Evolutionary conservation across 2,113 vertebrate genomes (phyloP).

Genomic region (Scytalopus superciliaris): DNA sequence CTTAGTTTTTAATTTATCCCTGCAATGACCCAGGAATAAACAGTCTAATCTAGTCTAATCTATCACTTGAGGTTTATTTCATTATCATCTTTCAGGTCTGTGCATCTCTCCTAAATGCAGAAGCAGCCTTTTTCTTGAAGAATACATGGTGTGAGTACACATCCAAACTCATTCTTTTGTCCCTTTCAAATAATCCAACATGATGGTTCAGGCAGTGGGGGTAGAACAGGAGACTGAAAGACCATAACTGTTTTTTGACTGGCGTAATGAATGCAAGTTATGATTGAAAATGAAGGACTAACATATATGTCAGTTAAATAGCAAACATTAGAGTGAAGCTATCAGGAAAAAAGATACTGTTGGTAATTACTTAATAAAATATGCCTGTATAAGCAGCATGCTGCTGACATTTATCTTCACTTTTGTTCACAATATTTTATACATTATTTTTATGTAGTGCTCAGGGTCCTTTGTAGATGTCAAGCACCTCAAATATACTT

Average conservation of each 20-base stretch:
- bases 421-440: not conserved
- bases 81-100: not conserved
- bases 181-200: not conserved
- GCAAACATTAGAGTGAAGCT: not conserved
- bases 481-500: not conserved
- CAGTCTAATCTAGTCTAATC: not conserved
- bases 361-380: not conserved
- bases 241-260: not conserved
- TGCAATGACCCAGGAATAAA: not conserved
- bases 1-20: not conserved
- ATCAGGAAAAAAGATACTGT: not conserved
- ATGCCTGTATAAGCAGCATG: not conserved
- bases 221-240: not conserved
- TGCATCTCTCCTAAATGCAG: not conserved
- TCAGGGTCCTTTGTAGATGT: not conserved
- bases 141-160: not conserved
- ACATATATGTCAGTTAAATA: not conserved
- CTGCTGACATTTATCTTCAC: not conserved
- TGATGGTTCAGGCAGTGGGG: not conserved
- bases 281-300: not conserved
- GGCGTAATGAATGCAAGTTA: not conserved
- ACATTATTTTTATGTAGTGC: not conserved
- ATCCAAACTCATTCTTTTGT: not conserved
- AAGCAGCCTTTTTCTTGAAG: conserved; percentile 18
- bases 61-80: not conserved